A percentile compares a stretch with the other conserved stretches of the same genome.
Evolutionary conservation across 2,113 vertebrate species (phyloP).

Genomic region (Ciconia maguari): DNA sequence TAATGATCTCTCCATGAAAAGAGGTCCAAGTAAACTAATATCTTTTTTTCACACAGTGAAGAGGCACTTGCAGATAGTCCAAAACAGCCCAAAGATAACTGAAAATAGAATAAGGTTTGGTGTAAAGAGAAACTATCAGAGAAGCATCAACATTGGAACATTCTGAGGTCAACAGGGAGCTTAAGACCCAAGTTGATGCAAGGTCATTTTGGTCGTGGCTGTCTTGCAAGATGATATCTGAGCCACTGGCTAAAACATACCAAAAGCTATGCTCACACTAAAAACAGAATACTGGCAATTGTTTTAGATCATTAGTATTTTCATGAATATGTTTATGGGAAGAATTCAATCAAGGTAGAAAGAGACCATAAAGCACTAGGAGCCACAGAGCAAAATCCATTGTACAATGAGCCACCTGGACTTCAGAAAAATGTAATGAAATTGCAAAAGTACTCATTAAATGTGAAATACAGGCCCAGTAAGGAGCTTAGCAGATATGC

Average conservation of each 20-base stretch:
- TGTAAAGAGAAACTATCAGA: neutral
- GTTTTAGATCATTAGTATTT: constrained; percentile 11
- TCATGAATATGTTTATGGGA: constrained; percentile 56
- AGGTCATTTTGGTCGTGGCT: neutral
- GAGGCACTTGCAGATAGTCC: neutral
- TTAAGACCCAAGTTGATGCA: neutral
- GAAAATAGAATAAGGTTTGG: neutral
- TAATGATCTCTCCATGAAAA: neutral
- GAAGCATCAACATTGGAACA: neutral
- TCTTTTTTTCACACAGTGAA: neutral
- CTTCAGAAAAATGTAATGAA: constrained; percentile 65
- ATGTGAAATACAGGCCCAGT: constrained; percentile 63
- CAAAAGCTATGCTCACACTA: neutral
- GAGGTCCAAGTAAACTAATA: neutral
- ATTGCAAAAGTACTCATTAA: constrained; percentile 64
- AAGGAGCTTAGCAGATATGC: constrained; percentile 50
- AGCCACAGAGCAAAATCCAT: constrained; percentile 40
- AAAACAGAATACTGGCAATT: neutral
- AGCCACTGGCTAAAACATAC: neutral
- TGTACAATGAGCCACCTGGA: constrained; percentile 66
- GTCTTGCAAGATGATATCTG: neutral
- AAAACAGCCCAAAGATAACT: neutral
- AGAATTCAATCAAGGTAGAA: constrained; percentile 57
- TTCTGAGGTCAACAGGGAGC: neutral
- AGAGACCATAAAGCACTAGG: constrained; percentile 42